Percentiles rank a stretch among this genome's conserved stretches.
Conservation (phyloP, 1,140 invertebrate species). For the Telenomus remus region DNA sequence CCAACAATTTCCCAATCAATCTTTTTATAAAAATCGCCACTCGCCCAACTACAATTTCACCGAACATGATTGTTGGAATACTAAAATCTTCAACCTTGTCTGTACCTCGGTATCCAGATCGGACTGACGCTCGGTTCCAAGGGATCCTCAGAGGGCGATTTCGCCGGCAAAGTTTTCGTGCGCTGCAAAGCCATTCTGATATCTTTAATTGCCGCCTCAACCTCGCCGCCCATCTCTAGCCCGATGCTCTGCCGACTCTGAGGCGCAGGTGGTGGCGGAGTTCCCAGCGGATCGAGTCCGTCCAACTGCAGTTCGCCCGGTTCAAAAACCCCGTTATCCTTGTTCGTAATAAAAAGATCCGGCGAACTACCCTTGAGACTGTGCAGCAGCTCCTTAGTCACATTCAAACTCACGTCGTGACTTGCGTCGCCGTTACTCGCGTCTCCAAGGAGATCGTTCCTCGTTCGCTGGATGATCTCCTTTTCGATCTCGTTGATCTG, state of each 20-base stretch:
- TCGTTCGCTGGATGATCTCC: slow-evolving; percentile 81
- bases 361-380: slow-evolving; percentile 70
- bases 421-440: slow-evolving; percentile 56
- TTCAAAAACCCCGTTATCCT: slow-evolving; percentile 73
- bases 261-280: slow-evolving; percentile 82
- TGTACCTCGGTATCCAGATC: slow-evolving; percentile 81
- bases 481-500: slow-evolving; percentile 85
- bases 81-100: slow-evolving; percentile 18
- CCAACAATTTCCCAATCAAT: no score
- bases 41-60: no score
- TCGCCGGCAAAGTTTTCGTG: slow-evolving; percentile 81
- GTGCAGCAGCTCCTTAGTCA: slow-evolving; percentile 70
- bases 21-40: no score
- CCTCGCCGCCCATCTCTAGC: slow-evolving; percentile 70
- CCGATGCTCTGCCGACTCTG: slow-evolving; percentile 75
- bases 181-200: slow-evolving; percentile 86
- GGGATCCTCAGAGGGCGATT: slow-evolving; percentile 71
- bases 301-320: slow-evolving; percentile 77
- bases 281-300: slow-evolving; percentile 80
- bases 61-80: slow-evolving; percentile 56
- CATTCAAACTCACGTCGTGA: slow-evolving; percentile 69
- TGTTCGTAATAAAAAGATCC: slow-evolving; percentile 74
- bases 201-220: slow-evolving; percentile 88
- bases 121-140: slow-evolving; percentile 75
- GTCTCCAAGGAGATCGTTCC: slow-evolving; percentile 66